Conservation (phyloP, 2,888 invertebrate genomes). For the Aphelenchoides bicaudatus region DNA sequence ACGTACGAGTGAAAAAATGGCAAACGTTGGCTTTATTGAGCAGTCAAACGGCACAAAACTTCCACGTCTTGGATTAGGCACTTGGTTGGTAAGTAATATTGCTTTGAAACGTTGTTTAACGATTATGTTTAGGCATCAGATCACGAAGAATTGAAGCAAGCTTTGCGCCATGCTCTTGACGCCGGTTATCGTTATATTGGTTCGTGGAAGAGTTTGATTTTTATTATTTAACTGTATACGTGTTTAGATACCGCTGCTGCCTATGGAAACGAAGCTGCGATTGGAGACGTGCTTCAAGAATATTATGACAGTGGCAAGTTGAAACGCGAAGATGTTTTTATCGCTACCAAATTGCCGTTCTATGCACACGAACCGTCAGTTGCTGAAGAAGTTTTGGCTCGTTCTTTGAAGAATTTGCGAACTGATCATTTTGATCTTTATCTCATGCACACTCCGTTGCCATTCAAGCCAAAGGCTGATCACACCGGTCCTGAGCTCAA, state of each 20-base stretch:
- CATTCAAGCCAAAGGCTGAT: constrained; percentile 13
- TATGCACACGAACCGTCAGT: constrained; percentile 34
- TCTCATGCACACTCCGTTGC: constrained; percentile 41
- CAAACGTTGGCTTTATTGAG: constrained; percentile 10
- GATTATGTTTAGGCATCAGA: constrained; percentile 6
- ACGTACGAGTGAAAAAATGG: no score
- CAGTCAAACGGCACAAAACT: constrained; percentile 37
- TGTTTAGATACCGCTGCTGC: constrained; percentile 70
- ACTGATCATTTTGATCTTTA: constrained; percentile 46
- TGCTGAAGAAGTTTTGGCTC: constrained; percentile 31
- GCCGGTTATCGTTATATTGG: constrained; percentile 62
- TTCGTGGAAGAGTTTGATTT: background rate
- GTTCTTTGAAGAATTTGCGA: constrained; percentile 40
- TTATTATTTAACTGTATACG: background rate
- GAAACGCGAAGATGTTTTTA: constrained; percentile 59
- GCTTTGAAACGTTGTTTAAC: background rate
- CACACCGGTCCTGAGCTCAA: background rate
- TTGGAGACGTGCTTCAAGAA: constrained; percentile 64
- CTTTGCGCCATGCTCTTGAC: constrained; percentile 50
- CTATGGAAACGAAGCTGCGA: constrained; percentile 73
- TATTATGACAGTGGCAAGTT: constrained; percentile 61
- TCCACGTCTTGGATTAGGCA: constrained; percentile 46
- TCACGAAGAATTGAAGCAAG: constrained; percentile 34
- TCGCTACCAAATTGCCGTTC: constrained; percentile 46
- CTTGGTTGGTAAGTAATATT: constrained; percentile 36